Base-by-base conservation (phyloP, 1,140 invertebrate species). In the Argopecten irradians region DNA sequence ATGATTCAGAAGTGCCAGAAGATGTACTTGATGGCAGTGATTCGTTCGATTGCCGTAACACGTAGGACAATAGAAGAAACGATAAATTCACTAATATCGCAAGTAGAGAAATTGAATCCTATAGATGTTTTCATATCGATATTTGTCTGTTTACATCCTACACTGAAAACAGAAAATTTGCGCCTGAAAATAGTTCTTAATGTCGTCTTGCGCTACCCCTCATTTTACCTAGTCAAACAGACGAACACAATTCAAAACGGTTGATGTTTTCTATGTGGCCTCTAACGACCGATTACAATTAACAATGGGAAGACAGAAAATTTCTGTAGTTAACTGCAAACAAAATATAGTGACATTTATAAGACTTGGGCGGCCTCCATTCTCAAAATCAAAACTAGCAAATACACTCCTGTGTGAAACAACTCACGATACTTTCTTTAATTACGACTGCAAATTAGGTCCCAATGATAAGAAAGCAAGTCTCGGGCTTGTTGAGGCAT, bases 141-240 rank as follows among this genome's bases (percentile, higher is more conserved):
- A 32, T 86, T 32, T 85, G 16, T 36, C n/a, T 86, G 85, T 22
- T 86, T 33, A 43, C 11, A 86, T 43, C 36, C 41, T 19, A 41
- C 33, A 28, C 13, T 86, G 33, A 41, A 84, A 34, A 86, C 43
- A 46, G 19, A 46, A 46, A 32, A n/a, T 32, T 85, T n/a, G 16
- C 39, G 14, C 16, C 41, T 13, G 8, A 84, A 5, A 84, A 84
- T 13, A 34, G 34, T 5, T 19, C n/a, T 22, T 9, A 9, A 28
- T 86, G 85, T n/a, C 85, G 46, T 43, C 41, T 43, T 34, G 85
- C 85, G 43, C 43, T 86, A 7, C 85, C 85, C 0, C 14, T 86
- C 7, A 28, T 86, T 39, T 55, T 32, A 46, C 43, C 43, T 2
- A 19, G 13, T 19, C 9, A 5, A 14, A 46, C 13, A 19, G 5